phyloP scores from a whole-genome alignment of 1,140 invertebrate species.

The Colletes gigas region DNA sequence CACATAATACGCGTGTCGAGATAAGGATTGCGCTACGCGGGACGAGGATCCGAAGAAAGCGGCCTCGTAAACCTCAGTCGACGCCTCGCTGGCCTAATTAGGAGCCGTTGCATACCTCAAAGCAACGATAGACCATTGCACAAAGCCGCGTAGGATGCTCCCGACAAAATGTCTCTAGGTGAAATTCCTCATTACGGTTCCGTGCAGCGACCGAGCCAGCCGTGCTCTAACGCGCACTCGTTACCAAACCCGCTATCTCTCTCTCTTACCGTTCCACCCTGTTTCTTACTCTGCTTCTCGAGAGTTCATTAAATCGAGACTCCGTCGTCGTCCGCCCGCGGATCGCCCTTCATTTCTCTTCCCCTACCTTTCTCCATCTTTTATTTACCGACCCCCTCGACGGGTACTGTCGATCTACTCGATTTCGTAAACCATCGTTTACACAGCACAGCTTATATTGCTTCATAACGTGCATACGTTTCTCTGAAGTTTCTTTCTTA shows the following conservation, averaged over 20 bases:
- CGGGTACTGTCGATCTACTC: no score
- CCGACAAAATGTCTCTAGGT: conserved; percentile 38
- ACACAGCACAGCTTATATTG: no score
- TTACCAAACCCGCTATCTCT: conserved; percentile 1
- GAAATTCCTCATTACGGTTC: conserved; percentile 30
- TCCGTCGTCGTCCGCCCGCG: not conserved
- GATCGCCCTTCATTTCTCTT: no score
- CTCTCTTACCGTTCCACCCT: not conserved
- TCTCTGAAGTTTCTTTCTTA: no score
- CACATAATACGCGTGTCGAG: not conserved
- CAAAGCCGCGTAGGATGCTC: conserved; percentile 24
- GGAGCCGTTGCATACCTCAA: conserved; percentile 20
- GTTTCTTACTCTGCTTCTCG: not conserved
- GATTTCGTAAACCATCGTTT: no score
- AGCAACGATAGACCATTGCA: conserved; percentile 18
- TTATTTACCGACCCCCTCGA: no score
- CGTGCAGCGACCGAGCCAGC: not conserved
- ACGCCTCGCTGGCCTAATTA: conserved; percentile 33
- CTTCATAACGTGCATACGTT: no score
- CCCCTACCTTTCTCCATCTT: no score
- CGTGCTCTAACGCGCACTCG: conserved; percentile 2
- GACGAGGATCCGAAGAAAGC: not conserved
- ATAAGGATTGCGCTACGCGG: not conserved
- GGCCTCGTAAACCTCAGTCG: conserved; percentile 8
- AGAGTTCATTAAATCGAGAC: not conserved